phyloP scores from a whole-genome alignment of 2,888 invertebrate genomes.

The Drosophila koepferae region DNA sequence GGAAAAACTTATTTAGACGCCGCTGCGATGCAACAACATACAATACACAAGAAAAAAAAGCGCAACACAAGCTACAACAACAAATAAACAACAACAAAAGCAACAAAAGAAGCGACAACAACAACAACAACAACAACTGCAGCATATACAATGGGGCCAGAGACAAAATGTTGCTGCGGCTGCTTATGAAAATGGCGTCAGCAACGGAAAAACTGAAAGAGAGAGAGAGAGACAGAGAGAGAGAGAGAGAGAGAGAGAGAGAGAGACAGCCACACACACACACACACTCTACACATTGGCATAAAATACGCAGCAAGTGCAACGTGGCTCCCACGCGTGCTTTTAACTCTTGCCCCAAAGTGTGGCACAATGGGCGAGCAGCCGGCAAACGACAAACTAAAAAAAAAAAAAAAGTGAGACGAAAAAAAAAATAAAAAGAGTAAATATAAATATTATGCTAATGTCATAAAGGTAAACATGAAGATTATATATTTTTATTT shows the following conservation, averaged over 20 bases:
- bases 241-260: neutral
- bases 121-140: slow-evolving; percentile 24
- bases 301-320: slow-evolving; percentile 29
- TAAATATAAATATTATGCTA: slow-evolving; percentile 7
- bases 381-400: neutral
- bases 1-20: slow-evolving; percentile 79
- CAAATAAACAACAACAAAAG: slow-evolving; percentile 11
- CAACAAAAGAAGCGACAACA: neutral
- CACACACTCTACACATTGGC: neutral
- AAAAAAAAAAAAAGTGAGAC: neutral
- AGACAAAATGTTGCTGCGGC: slow-evolving; percentile 67
- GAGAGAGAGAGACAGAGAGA: neutral
- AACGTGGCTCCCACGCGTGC: slow-evolving; percentile 59
- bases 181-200: slow-evolving; percentile 79
- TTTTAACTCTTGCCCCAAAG: slow-evolving; percentile 54
- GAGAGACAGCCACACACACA: slow-evolving; percentile 3
- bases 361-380: slow-evolving; percentile 59
- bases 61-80: slow-evolving; percentile 24
- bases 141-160: slow-evolving; percentile 30
- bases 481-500: neutral
- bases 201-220: slow-evolving; percentile 53
- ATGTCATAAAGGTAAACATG: slow-evolving; percentile 6
- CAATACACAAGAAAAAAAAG: slow-evolving; percentile 14
- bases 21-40: slow-evolving; percentile 53
- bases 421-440: neutral